Evolutionary conservation across 2,113 vertebrate species (phyloP).

Genomic region (Tenrec ecaudatus): DNA sequence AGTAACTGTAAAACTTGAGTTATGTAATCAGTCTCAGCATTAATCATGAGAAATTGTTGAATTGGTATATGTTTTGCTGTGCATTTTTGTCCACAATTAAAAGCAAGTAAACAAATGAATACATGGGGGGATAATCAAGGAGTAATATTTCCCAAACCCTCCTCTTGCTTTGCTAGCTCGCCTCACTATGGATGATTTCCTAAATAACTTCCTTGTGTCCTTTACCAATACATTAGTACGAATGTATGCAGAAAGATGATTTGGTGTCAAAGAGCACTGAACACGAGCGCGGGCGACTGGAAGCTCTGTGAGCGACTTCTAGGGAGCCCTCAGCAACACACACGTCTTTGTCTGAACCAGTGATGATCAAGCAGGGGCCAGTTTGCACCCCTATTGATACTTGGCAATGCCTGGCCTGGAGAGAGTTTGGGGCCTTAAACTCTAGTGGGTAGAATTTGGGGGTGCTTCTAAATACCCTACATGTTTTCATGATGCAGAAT

Average conservation of each 20-base stretch:
- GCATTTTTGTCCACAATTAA: too few species aligned
- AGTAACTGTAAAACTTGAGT: too few species aligned
- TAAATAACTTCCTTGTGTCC: not conserved
- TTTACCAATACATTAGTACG: not conserved
- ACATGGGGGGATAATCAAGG: not conserved
- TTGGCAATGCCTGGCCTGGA: not conserved
- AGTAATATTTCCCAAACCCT: not conserved
- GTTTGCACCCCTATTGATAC: not conserved
- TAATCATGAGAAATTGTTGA: too few species aligned
- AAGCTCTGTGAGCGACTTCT: not conserved
- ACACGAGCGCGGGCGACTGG: not conserved
- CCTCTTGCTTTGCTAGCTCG: not conserved
- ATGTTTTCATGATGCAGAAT: not conserved
- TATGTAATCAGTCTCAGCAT: too few species aligned
- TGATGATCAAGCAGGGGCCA: not conserved
- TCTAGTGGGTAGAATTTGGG: too few species aligned
- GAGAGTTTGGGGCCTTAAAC: not conserved
- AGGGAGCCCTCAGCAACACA: not conserved
- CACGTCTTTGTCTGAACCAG: not conserved
- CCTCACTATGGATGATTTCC: not conserved
- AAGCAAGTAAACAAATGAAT: too few species aligned
- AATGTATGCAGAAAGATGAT: not conserved
- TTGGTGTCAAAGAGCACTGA: not conserved
- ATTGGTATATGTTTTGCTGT: too few species aligned
- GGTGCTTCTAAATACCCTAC: not conserved